phyloP scores from a whole-genome alignment of 2,797 vertebrate species.

The Rhinichthys osculus region DNA sequence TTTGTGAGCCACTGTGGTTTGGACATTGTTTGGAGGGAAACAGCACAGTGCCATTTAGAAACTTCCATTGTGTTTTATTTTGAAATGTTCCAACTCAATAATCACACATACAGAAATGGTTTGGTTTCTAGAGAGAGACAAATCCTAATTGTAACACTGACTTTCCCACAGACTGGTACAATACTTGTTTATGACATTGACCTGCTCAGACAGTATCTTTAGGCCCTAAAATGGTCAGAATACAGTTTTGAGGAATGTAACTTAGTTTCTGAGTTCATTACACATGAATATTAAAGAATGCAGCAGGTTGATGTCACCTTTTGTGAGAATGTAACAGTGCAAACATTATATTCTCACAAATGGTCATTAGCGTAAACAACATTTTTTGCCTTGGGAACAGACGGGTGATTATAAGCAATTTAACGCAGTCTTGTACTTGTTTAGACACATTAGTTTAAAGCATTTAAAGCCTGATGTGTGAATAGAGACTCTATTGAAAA shows the following conservation, averaged over 20 bases:
- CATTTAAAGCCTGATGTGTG: constrained; percentile 17
- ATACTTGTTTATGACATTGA: neutral
- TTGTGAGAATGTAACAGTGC: constrained; percentile 40
- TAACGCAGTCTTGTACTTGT: constrained; percentile 32
- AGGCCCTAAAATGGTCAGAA: neutral
- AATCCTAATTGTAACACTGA: neutral
- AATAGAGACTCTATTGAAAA: constrained; percentile 20
- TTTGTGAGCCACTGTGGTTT: constrained; percentile 5
- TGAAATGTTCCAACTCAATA: neutral
- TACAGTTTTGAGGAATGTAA: neutral
- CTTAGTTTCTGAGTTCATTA: neutral
- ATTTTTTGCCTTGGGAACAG: constrained; percentile 2
- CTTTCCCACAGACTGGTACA: constrained; percentile 9
- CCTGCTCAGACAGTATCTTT: neutral
- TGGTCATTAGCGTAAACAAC: neutral
- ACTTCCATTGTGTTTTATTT: constrained; percentile 4
- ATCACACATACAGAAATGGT: neutral
- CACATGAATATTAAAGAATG: constrained; percentile 20
- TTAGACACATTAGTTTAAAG: constrained; percentile 36
- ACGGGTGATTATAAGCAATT: constrained; percentile 7
- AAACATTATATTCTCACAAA: constrained; percentile 38
- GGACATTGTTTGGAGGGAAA: neutral
- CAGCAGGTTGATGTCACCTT: neutral
- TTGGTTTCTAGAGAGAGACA: constrained; percentile 6
- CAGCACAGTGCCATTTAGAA: constrained; percentile 29